Conservation (phyloP, 1,140 invertebrate genomes). For the Neodiprion virginianus region DNA sequence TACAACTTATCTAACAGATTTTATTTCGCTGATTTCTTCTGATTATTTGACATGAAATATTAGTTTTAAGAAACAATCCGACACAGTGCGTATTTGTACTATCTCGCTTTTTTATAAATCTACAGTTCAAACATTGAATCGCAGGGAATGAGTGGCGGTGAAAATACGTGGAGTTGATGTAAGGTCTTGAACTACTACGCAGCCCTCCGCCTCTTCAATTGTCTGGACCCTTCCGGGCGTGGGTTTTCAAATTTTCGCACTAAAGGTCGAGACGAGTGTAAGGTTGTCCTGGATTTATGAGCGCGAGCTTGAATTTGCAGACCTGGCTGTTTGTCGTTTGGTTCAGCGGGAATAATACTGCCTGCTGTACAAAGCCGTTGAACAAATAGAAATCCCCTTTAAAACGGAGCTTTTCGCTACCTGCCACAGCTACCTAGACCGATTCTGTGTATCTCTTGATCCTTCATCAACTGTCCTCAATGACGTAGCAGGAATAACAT, state of each 20-base stretch:
- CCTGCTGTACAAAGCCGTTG: background rate
- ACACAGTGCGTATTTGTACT: too few relatives aligned
- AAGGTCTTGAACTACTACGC: too few relatives aligned
- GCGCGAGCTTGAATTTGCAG: background rate
- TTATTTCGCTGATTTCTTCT: too few relatives aligned
- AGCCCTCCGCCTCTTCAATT: too few relatives aligned
- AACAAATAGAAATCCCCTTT: background rate
- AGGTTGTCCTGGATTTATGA: background rate
- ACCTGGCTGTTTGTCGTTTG: constrained; percentile 7
- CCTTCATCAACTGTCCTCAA: background rate
- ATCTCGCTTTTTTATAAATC: background rate
- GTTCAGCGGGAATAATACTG: constrained; percentile 1
- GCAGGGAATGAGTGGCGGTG: too few relatives aligned
- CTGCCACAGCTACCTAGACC: background rate
- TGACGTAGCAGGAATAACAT: background rate
- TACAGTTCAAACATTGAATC: too few relatives aligned
- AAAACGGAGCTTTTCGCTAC: background rate
- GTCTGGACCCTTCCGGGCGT: background rate
- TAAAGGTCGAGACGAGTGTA: background rate
- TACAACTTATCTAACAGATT: too few relatives aligned
- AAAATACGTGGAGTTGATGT: too few relatives aligned
- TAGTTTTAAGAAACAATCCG: too few relatives aligned
- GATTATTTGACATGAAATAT: too few relatives aligned
- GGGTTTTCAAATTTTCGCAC: background rate
- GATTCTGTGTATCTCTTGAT: background rate